Conservation (phyloP, 2,113 vertebrate genomes). For the Poeciliopsis prolifica region DNA sequence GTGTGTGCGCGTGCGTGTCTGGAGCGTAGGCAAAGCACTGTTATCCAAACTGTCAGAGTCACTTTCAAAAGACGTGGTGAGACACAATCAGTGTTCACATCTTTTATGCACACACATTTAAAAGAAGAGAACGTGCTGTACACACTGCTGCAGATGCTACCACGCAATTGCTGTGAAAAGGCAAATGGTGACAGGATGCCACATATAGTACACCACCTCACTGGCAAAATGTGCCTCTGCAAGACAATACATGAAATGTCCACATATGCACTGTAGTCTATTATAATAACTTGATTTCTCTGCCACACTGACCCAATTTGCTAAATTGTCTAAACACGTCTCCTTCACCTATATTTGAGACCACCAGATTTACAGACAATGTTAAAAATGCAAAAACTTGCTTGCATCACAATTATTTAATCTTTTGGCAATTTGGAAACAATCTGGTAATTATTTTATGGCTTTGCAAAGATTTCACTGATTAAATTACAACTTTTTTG, state of each 20-base stretch:
- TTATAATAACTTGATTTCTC: neutral
- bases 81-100: slow-evolving; percentile 56
- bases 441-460: too few species aligned
- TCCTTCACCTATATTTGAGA: too few species aligned
- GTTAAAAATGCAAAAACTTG: too few species aligned
- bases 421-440: too few species aligned
- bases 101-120: slow-evolving; percentile 23
- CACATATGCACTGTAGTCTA: neutral
- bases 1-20: slow-evolving; percentile 5
- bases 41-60: slow-evolving; percentile 88
- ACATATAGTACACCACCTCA: neutral
- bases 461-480: too few species aligned
- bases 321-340: too few species aligned
- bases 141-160: slow-evolving; percentile 50
- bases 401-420: too few species aligned
- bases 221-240: neutral
- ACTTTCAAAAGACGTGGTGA: slow-evolving; percentile 80
- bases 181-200: slow-evolving; percentile 1
- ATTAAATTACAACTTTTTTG: too few species aligned
- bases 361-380: too few species aligned
- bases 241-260: neutral
- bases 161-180: slow-evolving; percentile 19
- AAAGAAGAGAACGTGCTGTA: neutral
- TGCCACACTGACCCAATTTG: too few species aligned
- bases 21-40: slow-evolving; percentile 57